Conservation (phyloP, 1,140 invertebrate species). For the Arctopsyche grandis region DNA sequence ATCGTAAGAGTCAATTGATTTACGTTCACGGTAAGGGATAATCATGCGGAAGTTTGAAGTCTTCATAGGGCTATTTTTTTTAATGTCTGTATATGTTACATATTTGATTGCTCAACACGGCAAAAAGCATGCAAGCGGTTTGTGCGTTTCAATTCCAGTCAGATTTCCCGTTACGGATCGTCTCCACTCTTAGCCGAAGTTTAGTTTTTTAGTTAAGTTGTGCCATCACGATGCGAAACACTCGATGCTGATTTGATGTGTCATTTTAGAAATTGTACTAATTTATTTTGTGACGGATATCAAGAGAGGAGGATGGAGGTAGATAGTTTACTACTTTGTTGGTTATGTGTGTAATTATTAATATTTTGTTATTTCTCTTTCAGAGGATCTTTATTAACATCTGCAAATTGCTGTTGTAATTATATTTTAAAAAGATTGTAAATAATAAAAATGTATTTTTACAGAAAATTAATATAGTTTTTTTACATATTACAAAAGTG, state of each 20-base stretch:
- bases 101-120: background rate
- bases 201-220: constrained; percentile 33
- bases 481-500: constrained; percentile 35
- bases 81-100: background rate
- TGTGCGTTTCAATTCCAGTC: background rate
- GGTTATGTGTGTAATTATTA: constrained; percentile 54
- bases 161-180: background rate
- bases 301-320: constrained; percentile 26
- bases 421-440: constrained; percentile 54
- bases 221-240: constrained; percentile 48
- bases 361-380: constrained; percentile 54
- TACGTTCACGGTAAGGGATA: background rate
- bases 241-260: constrained; percentile 43
- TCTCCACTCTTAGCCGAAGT: background rate
- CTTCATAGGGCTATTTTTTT: background rate
- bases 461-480: constrained; percentile 53
- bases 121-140: background rate
- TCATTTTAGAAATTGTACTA: constrained; percentile 52
- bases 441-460: constrained; percentile 55
- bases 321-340: constrained; percentile 51
- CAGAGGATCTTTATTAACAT: constrained; percentile 54
- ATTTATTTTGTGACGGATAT: constrained; percentile 50
- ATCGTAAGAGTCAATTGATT: background rate
- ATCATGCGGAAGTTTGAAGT: background rate
- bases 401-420: constrained; percentile 53